These are phyloP conservation scores for Paradoxurus hermaphroditus DNA, from an alignment of 2,113 vertebrate species.

Conservation along the genomic window DNA sequence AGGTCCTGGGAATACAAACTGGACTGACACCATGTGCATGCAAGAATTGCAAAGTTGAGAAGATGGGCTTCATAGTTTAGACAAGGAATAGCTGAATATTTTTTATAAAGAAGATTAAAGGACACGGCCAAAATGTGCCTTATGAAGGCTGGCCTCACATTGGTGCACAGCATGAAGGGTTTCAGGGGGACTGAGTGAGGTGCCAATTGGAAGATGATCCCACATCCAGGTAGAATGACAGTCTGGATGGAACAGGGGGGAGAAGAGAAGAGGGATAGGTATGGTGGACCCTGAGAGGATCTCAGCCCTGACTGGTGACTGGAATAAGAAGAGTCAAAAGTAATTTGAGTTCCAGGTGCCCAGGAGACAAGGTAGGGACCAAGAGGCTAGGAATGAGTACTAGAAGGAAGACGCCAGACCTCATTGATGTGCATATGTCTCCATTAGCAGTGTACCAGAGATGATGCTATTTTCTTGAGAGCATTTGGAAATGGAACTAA, in stretches of 20 bases:
- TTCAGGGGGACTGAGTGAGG: not conserved
- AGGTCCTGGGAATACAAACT: not conserved
- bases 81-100: not conserved
- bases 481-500: not conserved
- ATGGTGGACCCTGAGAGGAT: not conserved
- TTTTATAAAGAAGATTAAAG: not conserved
- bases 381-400: accelerated
- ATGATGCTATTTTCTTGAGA: not conserved
- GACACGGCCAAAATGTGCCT: not conserved
- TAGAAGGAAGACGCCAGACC: not conserved
- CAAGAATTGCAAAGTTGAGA: not conserved
- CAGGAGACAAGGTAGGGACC: not conserved
- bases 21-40: accelerated
- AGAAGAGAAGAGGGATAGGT: not conserved
- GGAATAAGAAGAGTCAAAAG: not conserved
- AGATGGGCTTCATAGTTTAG: not conserved
- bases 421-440: not conserved
- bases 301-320: not conserved
- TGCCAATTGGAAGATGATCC: not conserved
- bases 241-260: not conserved
- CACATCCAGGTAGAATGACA: not conserved
- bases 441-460: not conserved
- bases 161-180: not conserved
- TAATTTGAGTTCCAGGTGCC: not conserved
- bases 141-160: not conserved